Evolutionary conservation across 2,113 vertebrate genomes (phyloP).

Genomic region (Eublepharis macularius): DNA sequence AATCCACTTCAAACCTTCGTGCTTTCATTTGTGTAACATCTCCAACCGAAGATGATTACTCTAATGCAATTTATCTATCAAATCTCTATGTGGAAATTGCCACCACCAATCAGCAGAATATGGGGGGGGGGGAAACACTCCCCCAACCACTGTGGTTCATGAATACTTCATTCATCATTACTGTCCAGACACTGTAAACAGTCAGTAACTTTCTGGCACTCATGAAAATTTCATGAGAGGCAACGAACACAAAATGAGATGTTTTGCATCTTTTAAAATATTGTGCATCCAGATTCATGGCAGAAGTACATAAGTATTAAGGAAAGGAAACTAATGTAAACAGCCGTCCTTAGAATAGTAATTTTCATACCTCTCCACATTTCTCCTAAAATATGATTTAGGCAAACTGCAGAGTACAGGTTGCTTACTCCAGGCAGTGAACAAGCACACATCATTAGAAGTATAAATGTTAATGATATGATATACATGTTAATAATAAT

Average conservation of each 20-base stretch:
- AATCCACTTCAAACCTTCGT: accelerated
- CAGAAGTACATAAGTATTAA: not conserved
- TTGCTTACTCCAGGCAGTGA: not conserved
- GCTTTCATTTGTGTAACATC: slow-evolving; percentile 2
- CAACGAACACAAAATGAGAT: slow-evolving; percentile 53
- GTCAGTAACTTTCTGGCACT: slow-evolving; percentile 52
- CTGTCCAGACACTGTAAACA: slow-evolving; percentile 54
- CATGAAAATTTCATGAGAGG: slow-evolving; percentile 60
- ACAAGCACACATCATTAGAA: slow-evolving; percentile 14
- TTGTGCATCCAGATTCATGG: not conserved
- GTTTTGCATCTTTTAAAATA: slow-evolving; percentile 52
- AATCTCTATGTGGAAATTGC: slow-evolving; percentile 19
- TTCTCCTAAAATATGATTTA: not conserved
- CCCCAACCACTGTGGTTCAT: slow-evolving; percentile 38
- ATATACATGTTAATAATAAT: not conserved
- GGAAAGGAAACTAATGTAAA: not conserved
- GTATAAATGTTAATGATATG: not conserved
- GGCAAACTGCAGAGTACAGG: not conserved
- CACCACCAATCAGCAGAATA: slow-evolving; percentile 31
- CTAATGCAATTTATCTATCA: slow-evolving; percentile 36
- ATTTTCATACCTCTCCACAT: not conserved
- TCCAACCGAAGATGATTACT: not conserved
- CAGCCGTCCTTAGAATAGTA: not conserved
- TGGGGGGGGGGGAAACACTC: slow-evolving; percentile 24
- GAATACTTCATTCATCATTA: slow-evolving; percentile 54